Base-by-base conservation (phyloP, 2,113 vertebrate genomes). In the Nerophis lumbriciformis region DNA sequence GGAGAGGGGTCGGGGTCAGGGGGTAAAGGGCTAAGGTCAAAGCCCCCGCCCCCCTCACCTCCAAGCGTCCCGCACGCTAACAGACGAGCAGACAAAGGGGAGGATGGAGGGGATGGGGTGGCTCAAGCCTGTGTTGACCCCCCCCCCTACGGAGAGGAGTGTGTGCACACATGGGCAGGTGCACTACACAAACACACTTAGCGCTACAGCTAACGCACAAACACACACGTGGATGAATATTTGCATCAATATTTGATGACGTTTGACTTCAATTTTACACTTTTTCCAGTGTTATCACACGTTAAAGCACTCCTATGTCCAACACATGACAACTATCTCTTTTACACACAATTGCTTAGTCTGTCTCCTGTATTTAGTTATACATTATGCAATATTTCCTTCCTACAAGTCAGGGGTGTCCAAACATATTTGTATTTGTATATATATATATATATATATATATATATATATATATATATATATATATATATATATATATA, bases 61-160 rank as follows among this genome's bases (percentile, higher is more conserved):
- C 64, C 53, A 39, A 28, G 28, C 63, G 67, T 70, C 50, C 77
- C 62, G 75, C 75, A 83, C 74, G 77, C 82, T 78, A 85, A 84
- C 87, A 82, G 81, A 77, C 71, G 73, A 78, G 77, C 66, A 88
- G 77, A 90, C 88, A 90, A 90, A 88, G 80, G 61, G 67, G 73
- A 59, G 66, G 74, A 72, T 70, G 80, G 73, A 62, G 66, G 53
- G 76, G 72, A 72, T 72, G 80, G 73, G 65, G 66, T 53, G 76
- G 72, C 45, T 54, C 51, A n/a, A 66, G 75, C 42, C 42, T 6
- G 10, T 1, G 10, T 12, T 45, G 42, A 45, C 42, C 42, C 42
- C 42, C 42, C 6, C 42, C 9, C 42, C 42, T 11, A 39, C n/a
- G 42, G 57, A 37, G 55, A 70, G 63, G 60, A 71, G 55, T 56